phyloP scores from a whole-genome alignment of 2,888 invertebrate species.

The Entomobrya multifasciata region DNA sequence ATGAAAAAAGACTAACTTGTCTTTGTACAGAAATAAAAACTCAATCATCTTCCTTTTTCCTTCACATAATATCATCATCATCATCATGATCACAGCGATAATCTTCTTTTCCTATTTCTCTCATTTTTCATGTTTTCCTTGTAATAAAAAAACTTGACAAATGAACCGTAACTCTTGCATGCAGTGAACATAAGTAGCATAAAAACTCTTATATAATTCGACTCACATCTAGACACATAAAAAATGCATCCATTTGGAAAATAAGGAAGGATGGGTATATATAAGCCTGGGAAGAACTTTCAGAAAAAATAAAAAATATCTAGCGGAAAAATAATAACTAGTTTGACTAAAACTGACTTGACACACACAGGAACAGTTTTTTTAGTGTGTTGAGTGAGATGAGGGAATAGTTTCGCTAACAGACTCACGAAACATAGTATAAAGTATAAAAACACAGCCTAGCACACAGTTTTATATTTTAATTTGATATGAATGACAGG shows the following conservation, averaged over 20 bases:
- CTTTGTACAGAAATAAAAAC: constrained; percentile 32
- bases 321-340: constrained; percentile 19
- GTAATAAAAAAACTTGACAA: constrained; percentile 32
- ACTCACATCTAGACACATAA: not conserved
- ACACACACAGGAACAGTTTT: not conserved
- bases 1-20: not conserved
- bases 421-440: not conserved
- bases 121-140: not conserved
- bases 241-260: too few species aligned
- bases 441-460: not conserved
- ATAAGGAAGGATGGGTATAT: not conserved
- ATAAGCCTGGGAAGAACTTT: not conserved
- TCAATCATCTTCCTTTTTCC: constrained; percentile 61
- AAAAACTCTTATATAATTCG: constrained; percentile 24
- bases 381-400: not conserved
- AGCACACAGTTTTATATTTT: not conserved
- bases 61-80: not conserved
- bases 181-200: not conserved
- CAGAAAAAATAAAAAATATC: not conserved
- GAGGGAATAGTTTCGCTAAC: not conserved
- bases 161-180: constrained; percentile 56
- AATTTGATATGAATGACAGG: constrained; percentile 35
- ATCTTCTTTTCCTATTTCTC: not conserved
- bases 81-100: constrained; percentile 1
- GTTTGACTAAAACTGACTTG: too few species aligned